Base-by-base conservation (phyloP, 2,888 invertebrate genomes). In the Tipula helvola region DNA sequence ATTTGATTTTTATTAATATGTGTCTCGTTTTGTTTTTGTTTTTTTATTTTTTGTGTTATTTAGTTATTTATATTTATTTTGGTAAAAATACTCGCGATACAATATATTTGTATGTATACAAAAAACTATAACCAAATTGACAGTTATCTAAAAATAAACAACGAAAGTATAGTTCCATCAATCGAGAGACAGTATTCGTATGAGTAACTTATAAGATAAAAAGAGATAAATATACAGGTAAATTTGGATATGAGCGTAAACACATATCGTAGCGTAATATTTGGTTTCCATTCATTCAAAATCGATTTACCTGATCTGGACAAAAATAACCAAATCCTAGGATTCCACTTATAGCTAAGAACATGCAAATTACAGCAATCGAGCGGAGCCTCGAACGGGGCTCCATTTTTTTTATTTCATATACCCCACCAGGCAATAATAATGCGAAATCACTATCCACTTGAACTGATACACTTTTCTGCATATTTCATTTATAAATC, bases 251-350 rank as follows among this genome's bases (percentile, higher is more conserved):
- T 7, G 16, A 57, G 52, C 16, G 52, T 16, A 52, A 4, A 16
- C 71, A 71, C 71, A 57, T 57, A 57, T 57, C 47, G 47, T 12
- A 52, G 28, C 28, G 28, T 28, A 28, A 28, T 52, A 52, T 57
- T 71, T 71, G 28, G 18, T 71, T 28, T 71, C 12, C 71, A 71
- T 71, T 28, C 52, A n/a, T 71, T 28, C 52, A n/a, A 47, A 39
- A 41, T n/a, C 47, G 52, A 36, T 86, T 93, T 90, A 96, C 95
- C 93, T 96, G 96, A 91, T 97, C 97, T 88, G 96, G 96, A 91
- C 97, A 97, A 90, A 97, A 97, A 92, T 97, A 97, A 90, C 97
- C 97, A 91, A 97, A 96, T 90, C 96, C 97, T 89, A 97, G 94
- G 92, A 97, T 96, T 89, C 97, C 96, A 91, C 96, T 95, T 88